Evolutionary conservation across 92 coral and sea anemone genomes (phyloP).

Genomic region (Paramuricea clavata): DNA sequence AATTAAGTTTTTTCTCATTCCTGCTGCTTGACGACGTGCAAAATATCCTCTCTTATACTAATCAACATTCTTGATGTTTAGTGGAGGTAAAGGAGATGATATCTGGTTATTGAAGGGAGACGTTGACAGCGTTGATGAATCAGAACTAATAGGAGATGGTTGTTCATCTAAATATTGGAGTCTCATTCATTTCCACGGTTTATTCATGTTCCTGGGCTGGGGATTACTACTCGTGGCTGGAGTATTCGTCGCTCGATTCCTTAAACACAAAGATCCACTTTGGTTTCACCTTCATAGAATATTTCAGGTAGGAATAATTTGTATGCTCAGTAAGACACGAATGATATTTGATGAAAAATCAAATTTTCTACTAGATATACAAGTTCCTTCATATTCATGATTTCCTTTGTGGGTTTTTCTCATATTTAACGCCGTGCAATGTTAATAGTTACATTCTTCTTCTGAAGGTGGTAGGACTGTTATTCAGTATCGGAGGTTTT

Average conservation of each 20-base stretch:
- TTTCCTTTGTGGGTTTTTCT: too few species aligned
- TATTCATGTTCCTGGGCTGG: constrained; percentile 50
- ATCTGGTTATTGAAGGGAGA: constrained; percentile 86
- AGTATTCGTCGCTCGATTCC: constrained; percentile 27
- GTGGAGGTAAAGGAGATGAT: constrained; percentile 72
- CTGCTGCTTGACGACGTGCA: too few species aligned
- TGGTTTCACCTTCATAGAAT: constrained; percentile 40
- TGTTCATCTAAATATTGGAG: constrained; percentile 45
- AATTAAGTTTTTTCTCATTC: too few species aligned
- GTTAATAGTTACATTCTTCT: too few species aligned
- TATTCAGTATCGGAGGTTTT: constrained; percentile 39
- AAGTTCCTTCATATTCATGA: too few species aligned
- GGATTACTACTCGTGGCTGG: constrained; percentile 34
- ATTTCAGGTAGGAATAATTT: constrained; percentile 32
- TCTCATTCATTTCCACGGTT: constrained; percentile 52
- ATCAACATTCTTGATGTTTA: neutral
- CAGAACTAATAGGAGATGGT: constrained; percentile 22
- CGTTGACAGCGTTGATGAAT: constrained; percentile 74
- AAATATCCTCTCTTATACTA: too few species aligned
- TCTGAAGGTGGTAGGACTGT: constrained; percentile 16
- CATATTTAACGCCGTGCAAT: too few species aligned
- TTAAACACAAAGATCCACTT: constrained; percentile 34
- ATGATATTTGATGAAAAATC: too few species aligned
- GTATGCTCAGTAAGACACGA: too few species aligned
- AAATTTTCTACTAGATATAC: too few species aligned